These are phyloP conservation scores for Zaprionus capensis DNA, from an alignment of 1,140 invertebrate genomes.

Conservation along the genomic window DNA sequence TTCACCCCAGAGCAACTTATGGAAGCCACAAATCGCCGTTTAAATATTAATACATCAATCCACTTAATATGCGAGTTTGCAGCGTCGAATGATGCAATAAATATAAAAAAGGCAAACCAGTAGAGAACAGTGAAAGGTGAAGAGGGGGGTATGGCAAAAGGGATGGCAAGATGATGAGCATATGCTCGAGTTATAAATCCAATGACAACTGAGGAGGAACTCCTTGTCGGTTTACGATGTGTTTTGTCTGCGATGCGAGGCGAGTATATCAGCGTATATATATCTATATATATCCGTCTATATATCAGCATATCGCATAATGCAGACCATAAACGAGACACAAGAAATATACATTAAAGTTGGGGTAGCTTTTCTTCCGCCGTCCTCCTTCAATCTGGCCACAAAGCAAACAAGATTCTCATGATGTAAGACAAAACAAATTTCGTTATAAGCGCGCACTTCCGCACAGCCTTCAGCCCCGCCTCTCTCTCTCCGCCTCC, in stretches of 20 bases:
- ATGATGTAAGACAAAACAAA: constrained; percentile 71
- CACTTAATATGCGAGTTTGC: constrained; percentile 81
- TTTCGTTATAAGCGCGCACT: constrained; percentile 67
- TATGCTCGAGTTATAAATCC: constrained; percentile 55
- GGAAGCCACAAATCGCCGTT: constrained; percentile 75
- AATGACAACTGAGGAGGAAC: constrained; percentile 3
- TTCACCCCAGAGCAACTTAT: constrained; percentile 7
- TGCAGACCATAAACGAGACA: constrained; percentile 30
- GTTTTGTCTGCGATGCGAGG: constrained; percentile 26
- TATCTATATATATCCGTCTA: neutral
- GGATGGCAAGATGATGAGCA: constrained; percentile 41
- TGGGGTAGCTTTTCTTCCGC: neutral
- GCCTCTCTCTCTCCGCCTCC: neutral
- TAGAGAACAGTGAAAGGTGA: neutral
- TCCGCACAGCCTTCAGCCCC: constrained; percentile 34
- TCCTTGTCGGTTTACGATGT: constrained; percentile 36
- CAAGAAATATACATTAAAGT: constrained; percentile 41
- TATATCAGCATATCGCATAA: constrained; percentile 4
- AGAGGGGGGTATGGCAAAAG: neutral
- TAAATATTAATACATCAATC: constrained; percentile 84
- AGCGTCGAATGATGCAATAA: constrained; percentile 77
- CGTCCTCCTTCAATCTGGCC: constrained; percentile 64
- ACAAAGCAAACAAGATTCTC: constrained; percentile 71
- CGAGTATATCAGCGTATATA: constrained; percentile 12
- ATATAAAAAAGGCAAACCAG: constrained; percentile 68